phyloP scores from a whole-genome alignment of 2,113 vertebrate genomes.

The Morone chrysops region DNA sequence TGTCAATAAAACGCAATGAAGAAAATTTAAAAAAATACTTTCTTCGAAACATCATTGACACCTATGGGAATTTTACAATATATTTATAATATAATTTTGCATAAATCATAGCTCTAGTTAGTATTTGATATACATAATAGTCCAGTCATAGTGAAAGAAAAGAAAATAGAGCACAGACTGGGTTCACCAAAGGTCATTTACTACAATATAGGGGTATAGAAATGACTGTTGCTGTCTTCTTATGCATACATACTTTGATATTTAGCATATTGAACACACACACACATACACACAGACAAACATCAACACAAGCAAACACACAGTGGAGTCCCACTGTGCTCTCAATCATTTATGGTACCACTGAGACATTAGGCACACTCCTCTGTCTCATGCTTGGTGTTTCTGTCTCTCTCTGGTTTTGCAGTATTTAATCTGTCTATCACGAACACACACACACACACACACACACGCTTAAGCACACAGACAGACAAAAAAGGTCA shows the following conservation, averaged over 20 bases:
- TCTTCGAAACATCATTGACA: neutral
- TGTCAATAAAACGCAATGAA: neutral
- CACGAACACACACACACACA: neutral
- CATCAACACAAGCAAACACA: conserved; percentile 34
- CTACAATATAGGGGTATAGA: conserved; percentile 58
- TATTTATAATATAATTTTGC: neutral
- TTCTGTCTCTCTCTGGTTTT: conserved; percentile 32
- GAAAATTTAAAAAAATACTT: conserved; percentile 6
- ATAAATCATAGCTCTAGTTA: neutral
- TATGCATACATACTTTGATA: conserved; percentile 45
- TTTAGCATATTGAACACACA: conserved; percentile 41
- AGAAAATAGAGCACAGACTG: conserved; percentile 26
- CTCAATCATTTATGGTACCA: conserved; percentile 52
- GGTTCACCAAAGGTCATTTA: conserved; percentile 58
- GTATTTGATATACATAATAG: conserved; percentile 5
- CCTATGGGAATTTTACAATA: neutral
- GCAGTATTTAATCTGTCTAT: conserved; percentile 22
- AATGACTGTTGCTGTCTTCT: conserved; percentile 68
- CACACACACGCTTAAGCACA: neutral
- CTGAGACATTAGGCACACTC: conserved; percentile 37
- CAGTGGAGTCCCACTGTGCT: conserved; percentile 14
- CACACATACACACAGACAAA: conserved; percentile 2
- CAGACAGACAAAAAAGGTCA: conserved; percentile 63
- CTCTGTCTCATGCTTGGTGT: conserved; percentile 7
- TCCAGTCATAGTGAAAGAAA: conserved; percentile 72